Base-by-base conservation (phyloP, 2,888 invertebrate species). In the Caenorhabditis auriculariae region DNA sequence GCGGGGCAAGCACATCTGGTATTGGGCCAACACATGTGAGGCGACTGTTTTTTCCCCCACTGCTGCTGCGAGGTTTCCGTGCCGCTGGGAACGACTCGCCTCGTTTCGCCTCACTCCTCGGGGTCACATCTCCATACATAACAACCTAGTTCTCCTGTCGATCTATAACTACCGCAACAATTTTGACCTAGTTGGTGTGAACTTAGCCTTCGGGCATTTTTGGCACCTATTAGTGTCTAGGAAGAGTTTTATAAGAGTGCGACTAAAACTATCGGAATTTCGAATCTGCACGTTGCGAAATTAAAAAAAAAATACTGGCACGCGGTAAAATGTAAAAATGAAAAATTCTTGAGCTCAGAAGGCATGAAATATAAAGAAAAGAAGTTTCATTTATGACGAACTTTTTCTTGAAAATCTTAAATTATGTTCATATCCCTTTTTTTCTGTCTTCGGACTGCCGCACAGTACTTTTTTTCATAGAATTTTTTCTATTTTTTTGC, bases 371-470 rank as follows among this genome's bases (percentile, higher is more conserved):
- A 38, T 38, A 19, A 19, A 19, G 17, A 17, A 12, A 21, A 38
- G 17, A 38, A 4, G 17, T 38, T 38, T 38, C 38, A 17, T 38
- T 38, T 38, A 19, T 38, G 17, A 38, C 38, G 38, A 38, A 38
- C 38, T 38, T 38, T 21, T 35, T 35, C 35, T 35, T 35, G 35
- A 38, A 38, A 17, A 4, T 38, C 21, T 21, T 38, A 17, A 38
- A 38, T 38, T 38, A 3, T 21, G 5, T 38, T 38, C 21, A 19
- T 38, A 17, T 38, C 21, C 6, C 3, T 19, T 21, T 38, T 6
- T 48, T 41, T 44, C 32, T 32, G 38, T 37, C 47, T 38, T 38
- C 38, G 35, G 12, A 35, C 35, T 35, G n/a, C n/a, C n/a, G n/a
- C n/a, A n/a, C n/a, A n/a, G n/a, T n/a, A n/a, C n/a, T n/a, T n/a